Percentiles rank a stretch among this genome's conserved stretches.
Evolutionary conservation across 1,140 invertebrate species (phyloP).

Genomic region (Drosophila kepulauana): DNA sequence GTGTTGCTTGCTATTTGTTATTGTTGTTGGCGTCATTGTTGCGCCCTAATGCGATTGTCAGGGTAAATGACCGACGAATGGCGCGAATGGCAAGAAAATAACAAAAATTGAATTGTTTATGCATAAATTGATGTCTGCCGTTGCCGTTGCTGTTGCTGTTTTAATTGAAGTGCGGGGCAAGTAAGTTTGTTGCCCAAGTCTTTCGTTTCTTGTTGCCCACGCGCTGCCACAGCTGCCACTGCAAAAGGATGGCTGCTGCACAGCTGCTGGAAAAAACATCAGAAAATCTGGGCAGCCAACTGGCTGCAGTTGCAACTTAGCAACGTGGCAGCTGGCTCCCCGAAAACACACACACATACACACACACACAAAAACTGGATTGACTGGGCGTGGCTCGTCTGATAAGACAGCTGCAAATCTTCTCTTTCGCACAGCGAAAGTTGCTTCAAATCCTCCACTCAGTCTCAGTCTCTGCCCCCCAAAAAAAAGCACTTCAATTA

Average conservation of each 20-base stretch:
- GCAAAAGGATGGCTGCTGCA: slow-evolving; percentile 23
- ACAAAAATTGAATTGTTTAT: slow-evolving; percentile 77
- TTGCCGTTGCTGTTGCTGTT: slow-evolving; percentile 13
- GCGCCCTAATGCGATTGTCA: slow-evolving; percentile 53
- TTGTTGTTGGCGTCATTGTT: slow-evolving; percentile 9
- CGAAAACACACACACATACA: background rate
- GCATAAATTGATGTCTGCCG: slow-evolving; percentile 69
- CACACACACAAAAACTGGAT: slow-evolving; percentile 60
- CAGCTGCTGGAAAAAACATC: slow-evolving; percentile 29
- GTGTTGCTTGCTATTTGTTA: too few relatives aligned
- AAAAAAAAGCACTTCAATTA: background rate
- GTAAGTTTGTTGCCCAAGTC: slow-evolving; percentile 54
- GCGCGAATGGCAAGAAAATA: slow-evolving; percentile 9
- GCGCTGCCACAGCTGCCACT: slow-evolving; percentile 56
- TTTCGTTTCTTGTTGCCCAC: slow-evolving; percentile 48
- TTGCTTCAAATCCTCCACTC: slow-evolving; percentile 27
- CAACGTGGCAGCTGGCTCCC: slow-evolving; percentile 3
- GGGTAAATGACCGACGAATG: slow-evolving; percentile 72
- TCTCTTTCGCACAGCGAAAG: slow-evolving; percentile 60
- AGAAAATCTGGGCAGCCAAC: slow-evolving; percentile 24
- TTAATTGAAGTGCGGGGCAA: slow-evolving; percentile 54
- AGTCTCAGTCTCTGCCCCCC: background rate
- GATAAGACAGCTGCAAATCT: slow-evolving; percentile 67
- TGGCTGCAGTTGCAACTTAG: slow-evolving; percentile 24
- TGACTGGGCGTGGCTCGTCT: slow-evolving; percentile 60